Conservation (phyloP, 2,888 invertebrate genomes). For the Apamea epomidion region DNA sequence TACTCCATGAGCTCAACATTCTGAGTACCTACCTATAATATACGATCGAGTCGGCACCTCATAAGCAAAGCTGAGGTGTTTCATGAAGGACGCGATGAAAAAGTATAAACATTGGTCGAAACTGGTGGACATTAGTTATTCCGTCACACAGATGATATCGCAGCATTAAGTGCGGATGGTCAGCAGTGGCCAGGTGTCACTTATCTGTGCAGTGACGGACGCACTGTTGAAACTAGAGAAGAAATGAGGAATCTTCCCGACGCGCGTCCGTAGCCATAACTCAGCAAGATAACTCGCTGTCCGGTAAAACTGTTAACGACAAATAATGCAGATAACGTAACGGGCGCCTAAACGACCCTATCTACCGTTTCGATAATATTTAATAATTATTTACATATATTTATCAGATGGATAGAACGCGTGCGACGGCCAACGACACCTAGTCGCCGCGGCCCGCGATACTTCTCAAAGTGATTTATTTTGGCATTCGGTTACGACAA, state of each 20-base stretch:
- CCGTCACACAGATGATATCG: slow-evolving; percentile 67
- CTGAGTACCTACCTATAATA: slow-evolving; percentile 12
- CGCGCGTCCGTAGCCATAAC: slow-evolving; percentile 81
- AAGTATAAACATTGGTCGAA: slow-evolving; percentile 57
- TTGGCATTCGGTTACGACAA: slow-evolving; percentile 73
- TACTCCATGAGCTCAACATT: slow-evolving; percentile 16
- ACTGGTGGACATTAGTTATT: slow-evolving; percentile 60
- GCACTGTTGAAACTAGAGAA: slow-evolving; percentile 82
- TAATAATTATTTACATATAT: slow-evolving; percentile 89
- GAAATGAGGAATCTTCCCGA: slow-evolving; percentile 76
- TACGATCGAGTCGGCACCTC: slow-evolving; percentile 1
- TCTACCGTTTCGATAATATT: slow-evolving; percentile 87
- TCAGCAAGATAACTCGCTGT: slow-evolving; percentile 86
- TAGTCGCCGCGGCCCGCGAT: slow-evolving; percentile 73
- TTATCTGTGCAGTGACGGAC: slow-evolving; percentile 79
- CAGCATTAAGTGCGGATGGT: slow-evolving; percentile 63
- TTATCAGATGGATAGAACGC: slow-evolving; percentile 87
- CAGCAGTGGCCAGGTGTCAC: slow-evolving; percentile 69
- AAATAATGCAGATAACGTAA: slow-evolving; percentile 88
- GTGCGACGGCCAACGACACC: slow-evolving; percentile 79
- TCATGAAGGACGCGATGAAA: slow-evolving; percentile 52
- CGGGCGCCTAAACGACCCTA: slow-evolving; percentile 88
- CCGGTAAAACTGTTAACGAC: slow-evolving; percentile 87
- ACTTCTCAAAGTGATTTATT: slow-evolving; percentile 78
- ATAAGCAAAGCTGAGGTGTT: slow-evolving; percentile 4